phyloP scores from a whole-genome alignment of 2,113 vertebrate genomes.

The Laterallus jamaicensis region DNA sequence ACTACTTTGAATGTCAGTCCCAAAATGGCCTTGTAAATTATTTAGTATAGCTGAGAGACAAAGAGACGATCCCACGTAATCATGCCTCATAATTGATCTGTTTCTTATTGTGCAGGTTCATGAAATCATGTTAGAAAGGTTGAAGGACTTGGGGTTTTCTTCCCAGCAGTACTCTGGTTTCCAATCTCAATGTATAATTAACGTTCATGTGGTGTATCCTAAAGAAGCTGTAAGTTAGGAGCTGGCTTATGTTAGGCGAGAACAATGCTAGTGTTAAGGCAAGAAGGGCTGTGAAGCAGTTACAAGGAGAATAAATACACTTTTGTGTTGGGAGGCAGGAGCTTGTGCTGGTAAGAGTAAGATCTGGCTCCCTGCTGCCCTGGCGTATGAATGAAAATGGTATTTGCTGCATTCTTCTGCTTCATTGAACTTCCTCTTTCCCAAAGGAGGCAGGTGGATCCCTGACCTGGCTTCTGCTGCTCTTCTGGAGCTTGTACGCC shows the following conservation, averaged over 20 bases:
- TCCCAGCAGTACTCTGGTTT: not conserved
- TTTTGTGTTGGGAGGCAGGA: not conserved
- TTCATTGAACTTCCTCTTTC: not conserved
- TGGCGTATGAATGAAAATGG: not conserved
- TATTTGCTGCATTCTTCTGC: not conserved
- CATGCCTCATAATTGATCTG: not conserved
- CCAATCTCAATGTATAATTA: not conserved
- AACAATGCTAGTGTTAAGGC: not conserved
- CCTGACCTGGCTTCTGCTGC: not conserved
- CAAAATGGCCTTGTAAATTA: constrained; percentile 44
- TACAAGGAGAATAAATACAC: not conserved
- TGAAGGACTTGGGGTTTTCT: not conserved
- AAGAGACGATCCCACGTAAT: constrained; percentile 41
- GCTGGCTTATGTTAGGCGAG: not conserved
- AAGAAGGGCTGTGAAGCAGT: not conserved
- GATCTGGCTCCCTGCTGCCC: not conserved
- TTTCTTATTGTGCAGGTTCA: not conserved
- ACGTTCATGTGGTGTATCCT: not conserved
- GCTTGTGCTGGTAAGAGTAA: not conserved
- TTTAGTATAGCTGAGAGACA: constrained; percentile 49
- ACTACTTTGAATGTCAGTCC: constrained; percentile 33
- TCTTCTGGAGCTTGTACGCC: not conserved
- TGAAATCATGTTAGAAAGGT: not conserved
- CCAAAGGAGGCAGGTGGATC: not conserved
- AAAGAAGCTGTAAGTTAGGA: not conserved